Conservation (phyloP, 2,113 vertebrate species). For the Peucedramus taeniatus region DNA sequence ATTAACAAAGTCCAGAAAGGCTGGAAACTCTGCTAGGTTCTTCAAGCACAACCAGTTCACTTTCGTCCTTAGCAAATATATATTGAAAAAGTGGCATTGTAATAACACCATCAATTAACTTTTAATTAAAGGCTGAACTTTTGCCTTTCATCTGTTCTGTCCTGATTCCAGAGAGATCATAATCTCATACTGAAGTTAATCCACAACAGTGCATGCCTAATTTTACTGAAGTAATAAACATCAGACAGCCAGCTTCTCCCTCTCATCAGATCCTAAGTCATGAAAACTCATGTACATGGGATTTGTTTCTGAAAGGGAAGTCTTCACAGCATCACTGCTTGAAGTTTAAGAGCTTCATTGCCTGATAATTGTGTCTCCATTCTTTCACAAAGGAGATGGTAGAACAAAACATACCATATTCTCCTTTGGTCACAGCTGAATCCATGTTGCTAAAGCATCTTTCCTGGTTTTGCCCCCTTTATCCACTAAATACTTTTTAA, state of each 20-base stretch:
- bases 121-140: slow-evolving; percentile 58
- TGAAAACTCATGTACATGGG: background rate
- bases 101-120: slow-evolving; percentile 41
- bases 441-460: background rate
- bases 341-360: background rate
- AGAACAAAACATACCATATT: background rate
- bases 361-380: background rate
- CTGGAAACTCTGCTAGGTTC: background rate
- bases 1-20: slow-evolving; percentile 7
- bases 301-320: slow-evolving; percentile 6
- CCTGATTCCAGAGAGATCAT: slow-evolving; percentile 15
- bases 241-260: background rate
- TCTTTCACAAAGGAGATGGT: background rate
- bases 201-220: background rate
- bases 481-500: background rate
- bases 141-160: slow-evolving; percentile 33
- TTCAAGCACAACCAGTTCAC: slow-evolving; percentile 4
- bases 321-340: background rate
- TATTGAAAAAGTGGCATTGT: slow-evolving; percentile 13
- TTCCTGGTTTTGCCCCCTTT: background rate
- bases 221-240: slow-evolving; percentile 31
- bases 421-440: background rate
- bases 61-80: slow-evolving; percentile 22
- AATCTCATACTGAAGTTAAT: background rate
- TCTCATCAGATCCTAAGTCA: background rate